Base-by-base conservation (phyloP, 2,113 vertebrate genomes). In the Diadophis punctatus region DNA sequence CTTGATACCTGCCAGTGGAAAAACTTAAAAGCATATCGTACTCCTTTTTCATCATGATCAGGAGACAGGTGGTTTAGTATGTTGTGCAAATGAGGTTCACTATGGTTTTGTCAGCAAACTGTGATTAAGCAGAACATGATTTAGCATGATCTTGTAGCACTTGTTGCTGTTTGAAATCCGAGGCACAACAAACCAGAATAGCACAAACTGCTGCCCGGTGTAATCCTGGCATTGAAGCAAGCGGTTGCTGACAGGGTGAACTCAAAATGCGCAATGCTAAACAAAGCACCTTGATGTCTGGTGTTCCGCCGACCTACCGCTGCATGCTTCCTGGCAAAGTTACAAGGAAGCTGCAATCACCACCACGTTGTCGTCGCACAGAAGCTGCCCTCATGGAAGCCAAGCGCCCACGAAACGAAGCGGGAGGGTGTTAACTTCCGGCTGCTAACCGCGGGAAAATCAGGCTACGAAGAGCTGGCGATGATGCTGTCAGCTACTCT, bases 381-480 rank as follows among this genome's bases (percentile, higher is more conserved):
- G 14, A 10, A 55, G 55, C 53, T 27, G 46, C 80, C 91, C 74
- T 85, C 91, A 20, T 34, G 88, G 74, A 86, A 60, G 88, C 53
- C 86, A 55, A 46, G 3, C 20, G 27, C 4, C 23, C 86, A 88
- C 49, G 43, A 60, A 63, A 48, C 80, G 27, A 18, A 46, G 27
- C 27, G 5, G 60, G 86, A 80, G 88, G 88, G 68, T 23, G 39
- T 55, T 4, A 49, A 90, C 92, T 86, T 90, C 92, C 92, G 88
- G 55, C 46, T 12, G 60, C 55, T 30, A 90, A 90, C 92, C 92
- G 92, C 92, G 92, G 92, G 92, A 93, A 93, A 93, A 93, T 93
- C 22, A 86, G 88, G 92, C 22, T 89, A 63, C n/a, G 3, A 89
- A 58, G 87, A 34, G 91, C 87, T 30, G 92, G 74, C 30, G 30